Percentiles rank a stretch among this genome's conserved stretches.
These are phyloP conservation scores for Dugesia japonica DNA, from an alignment of 2,888 invertebrate genomes.

Conservation along the genomic window DNA sequence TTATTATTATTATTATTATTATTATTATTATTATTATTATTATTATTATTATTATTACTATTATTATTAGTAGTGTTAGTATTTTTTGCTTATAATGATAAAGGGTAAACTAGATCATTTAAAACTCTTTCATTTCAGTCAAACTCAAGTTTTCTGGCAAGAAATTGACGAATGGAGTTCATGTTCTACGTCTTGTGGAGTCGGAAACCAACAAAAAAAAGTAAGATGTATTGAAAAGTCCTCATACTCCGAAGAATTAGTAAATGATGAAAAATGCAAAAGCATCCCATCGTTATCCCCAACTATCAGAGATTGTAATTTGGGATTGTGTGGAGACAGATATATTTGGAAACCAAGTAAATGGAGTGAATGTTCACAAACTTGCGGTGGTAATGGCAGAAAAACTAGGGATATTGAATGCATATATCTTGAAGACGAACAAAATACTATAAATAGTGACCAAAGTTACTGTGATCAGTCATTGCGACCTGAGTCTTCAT, in stretches of 20 bases:
- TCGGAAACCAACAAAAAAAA: constrained; percentile 25
- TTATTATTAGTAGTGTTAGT: no score
- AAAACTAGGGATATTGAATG: constrained; percentile 23
- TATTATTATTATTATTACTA: no score
- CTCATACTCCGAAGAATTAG: neutral
- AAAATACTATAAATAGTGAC: neutral
- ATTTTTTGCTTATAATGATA: no score
- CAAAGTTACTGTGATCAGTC: neutral
- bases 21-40: no score
- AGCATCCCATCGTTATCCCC: neutral
- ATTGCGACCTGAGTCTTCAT: neutral
- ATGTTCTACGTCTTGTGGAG: constrained; percentile 27
- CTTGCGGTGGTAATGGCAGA: constrained; percentile 22
- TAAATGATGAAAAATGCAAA: constrained; percentile 6
- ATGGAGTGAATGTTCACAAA: constrained; percentile 28
- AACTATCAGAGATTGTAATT: constrained; percentile 22
- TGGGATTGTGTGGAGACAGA: neutral
- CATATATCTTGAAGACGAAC: neutral
- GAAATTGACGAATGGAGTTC: constrained; percentile 23
- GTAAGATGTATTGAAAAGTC: neutral
- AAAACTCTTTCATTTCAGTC: no score
- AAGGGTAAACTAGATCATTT: no score
- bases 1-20: no score
- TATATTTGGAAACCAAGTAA: constrained; percentile 22
- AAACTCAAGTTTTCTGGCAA: neutral